These are phyloP conservation scores for Gallinago stenura DNA, from an alignment of 2,797 vertebrate species.

Conservation along the genomic window DNA sequence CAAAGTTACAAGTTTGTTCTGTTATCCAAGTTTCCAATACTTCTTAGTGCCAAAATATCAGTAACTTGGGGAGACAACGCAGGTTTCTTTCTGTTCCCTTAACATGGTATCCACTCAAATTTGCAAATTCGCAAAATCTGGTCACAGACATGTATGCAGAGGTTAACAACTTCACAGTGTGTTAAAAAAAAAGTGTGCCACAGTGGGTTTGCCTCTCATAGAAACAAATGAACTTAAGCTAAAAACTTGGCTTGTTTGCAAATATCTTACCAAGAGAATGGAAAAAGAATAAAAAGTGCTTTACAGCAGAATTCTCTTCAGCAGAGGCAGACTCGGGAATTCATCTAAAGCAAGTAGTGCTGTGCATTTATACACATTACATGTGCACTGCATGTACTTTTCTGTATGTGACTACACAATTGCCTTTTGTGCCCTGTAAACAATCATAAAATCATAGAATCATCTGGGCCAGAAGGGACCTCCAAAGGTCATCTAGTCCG, in stretches of 20 bases:
- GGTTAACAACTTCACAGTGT: background rate
- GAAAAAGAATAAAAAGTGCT: background rate
- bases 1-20: background rate
- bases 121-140: background rate
- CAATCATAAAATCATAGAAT: background rate
- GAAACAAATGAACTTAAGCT: background rate
- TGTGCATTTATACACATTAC: background rate
- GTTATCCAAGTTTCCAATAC: background rate
- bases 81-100: background rate
- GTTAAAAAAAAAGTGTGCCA: background rate
- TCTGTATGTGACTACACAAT: background rate
- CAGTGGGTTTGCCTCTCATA: background rate
- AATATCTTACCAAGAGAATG: background rate
- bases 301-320: background rate
- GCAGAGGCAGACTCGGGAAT: background rate
- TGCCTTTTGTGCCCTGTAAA: background rate
- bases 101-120: background rate
- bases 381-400: background rate
- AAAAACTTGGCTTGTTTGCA: background rate
- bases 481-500: no score
- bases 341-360: background rate
- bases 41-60: background rate
- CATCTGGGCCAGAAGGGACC: no score
- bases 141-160: fast-evolving
- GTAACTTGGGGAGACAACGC: fast-evolving